Conservation (phyloP, 2,113 vertebrate species). For the Tor tambroides region DNA sequence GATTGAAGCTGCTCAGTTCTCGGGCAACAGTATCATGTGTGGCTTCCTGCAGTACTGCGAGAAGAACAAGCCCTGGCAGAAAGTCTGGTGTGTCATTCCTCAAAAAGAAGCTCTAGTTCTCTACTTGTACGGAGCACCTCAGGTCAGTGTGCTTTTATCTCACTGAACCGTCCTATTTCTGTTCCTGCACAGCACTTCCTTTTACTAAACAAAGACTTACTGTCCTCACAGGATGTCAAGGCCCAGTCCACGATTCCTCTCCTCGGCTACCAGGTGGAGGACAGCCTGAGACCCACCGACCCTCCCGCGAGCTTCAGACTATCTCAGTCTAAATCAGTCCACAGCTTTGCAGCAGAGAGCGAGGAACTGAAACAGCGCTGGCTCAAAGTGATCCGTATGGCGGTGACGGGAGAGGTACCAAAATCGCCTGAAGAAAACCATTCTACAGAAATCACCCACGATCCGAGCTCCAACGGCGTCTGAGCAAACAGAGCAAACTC, state of each 20-base stretch:
- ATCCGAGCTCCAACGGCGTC: conserved; percentile 64
- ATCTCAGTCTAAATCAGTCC: conserved; percentile 92
- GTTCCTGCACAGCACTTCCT: background rate
- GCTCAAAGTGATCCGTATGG: conserved; percentile 88
- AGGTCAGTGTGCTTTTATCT: conserved; percentile 77
- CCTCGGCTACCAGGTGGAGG: conserved; percentile 91
- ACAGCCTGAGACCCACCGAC: conserved; percentile 80
- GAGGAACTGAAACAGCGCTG: conserved; percentile 96
- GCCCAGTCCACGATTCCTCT: conserved; percentile 94
- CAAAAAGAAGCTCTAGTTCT: conserved; percentile 93
- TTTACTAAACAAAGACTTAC: background rate
- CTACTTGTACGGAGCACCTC: conserved; percentile 94
- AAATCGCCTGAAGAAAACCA: conserved; percentile 63
- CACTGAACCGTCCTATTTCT: background rate
- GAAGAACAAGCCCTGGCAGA: conserved; percentile 95
- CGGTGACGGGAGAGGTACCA: conserved; percentile 86
- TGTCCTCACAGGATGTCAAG: conserved; percentile 87
- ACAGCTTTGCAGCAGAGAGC: conserved; percentile 90
- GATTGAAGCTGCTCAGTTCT: conserved; percentile 95
- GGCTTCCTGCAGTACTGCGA: conserved; percentile 96
- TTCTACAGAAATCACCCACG: conserved; percentile 62
- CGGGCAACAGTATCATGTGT: conserved; percentile 91
- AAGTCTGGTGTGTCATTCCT: conserved; percentile 95
- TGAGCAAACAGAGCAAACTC: conserved; percentile 45
- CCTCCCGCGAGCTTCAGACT: conserved; percentile 88